A percentile compares a stretch with the other conserved stretches of the same genome.
Conservation (phyloP, 2,797 vertebrate species). For the Zenarchopterus dispar region DNA sequence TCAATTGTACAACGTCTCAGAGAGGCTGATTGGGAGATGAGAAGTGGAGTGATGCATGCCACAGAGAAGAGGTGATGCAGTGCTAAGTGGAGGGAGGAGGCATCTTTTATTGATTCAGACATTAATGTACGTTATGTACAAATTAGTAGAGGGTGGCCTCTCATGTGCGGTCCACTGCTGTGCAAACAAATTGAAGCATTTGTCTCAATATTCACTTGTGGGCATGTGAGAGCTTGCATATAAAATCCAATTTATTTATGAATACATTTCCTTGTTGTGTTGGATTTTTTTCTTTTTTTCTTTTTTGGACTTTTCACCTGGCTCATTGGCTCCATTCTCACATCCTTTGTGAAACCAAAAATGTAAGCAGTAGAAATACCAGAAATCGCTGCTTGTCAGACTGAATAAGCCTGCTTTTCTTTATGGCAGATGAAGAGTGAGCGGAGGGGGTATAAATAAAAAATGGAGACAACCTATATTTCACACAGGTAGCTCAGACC, state of each 20-base stretch:
- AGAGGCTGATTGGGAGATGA: conserved; percentile 40
- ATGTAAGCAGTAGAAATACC: conserved; percentile 15
- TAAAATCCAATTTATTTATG: conserved; percentile 40
- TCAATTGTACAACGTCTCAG: conserved; percentile 27
- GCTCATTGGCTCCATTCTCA: not conserved
- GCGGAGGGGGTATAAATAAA: conserved; percentile 47
- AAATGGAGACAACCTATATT: conserved; percentile 40
- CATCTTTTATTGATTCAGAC: conserved; percentile 60
- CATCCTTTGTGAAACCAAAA: conserved; percentile 13
- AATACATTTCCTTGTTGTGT: conserved; percentile 5
- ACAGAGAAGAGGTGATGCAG: conserved; percentile 33
- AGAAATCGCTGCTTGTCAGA: conserved; percentile 26
- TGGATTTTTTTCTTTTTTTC: not conserved
- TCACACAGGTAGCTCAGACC: conserved; percentile 55
- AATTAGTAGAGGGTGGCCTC: conserved; percentile 49
- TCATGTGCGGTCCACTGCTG: conserved; percentile 42
- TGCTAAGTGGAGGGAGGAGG: conserved; percentile 43
- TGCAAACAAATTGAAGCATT: conserved; percentile 58
- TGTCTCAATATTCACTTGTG: conserved; percentile 56
- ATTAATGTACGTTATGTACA: conserved; percentile 67
- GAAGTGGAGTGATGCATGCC: conserved; percentile 34
- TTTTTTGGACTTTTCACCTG: conserved; percentile 16
- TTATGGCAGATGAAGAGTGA: conserved; percentile 44
- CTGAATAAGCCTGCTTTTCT: conserved; percentile 29
- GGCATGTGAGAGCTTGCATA: conserved; percentile 25